phyloP scores from a whole-genome alignment of 2,113 vertebrate species.

The Xenotilapia caudafasciata region DNA sequence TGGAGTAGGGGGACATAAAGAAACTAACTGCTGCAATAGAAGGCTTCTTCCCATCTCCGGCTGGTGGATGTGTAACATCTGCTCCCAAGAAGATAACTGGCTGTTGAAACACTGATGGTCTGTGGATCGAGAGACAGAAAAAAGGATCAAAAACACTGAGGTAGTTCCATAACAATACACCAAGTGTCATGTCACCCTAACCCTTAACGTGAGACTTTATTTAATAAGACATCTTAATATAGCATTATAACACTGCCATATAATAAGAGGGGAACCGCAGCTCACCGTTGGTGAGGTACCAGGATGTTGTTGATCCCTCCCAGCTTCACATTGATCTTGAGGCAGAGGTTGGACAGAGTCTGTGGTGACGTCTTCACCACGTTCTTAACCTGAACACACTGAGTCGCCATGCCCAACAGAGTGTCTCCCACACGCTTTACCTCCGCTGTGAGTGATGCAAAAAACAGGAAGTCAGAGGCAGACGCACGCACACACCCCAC shows the following conservation, averaged over 20 bases:
- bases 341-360: constrained; percentile 98
- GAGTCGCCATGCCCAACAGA: constrained; percentile 94
- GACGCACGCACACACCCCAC: background rate
- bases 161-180: background rate
- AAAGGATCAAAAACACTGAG: background rate
- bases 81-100: constrained; percentile 99
- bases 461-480: background rate
- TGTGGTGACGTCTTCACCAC: constrained; percentile 98
- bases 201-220: background rate
- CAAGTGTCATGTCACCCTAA: background rate
- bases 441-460: constrained; percentile 74
- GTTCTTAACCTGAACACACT: constrained; percentile 98
- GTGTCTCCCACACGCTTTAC: constrained; percentile 98
- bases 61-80: constrained; percentile 96
- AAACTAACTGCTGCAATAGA: constrained; percentile 94
- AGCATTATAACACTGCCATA: background rate
- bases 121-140: constrained; percentile 25
- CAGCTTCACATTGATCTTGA: constrained; percentile 98
- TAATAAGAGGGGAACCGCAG: background rate
- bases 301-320: constrained; percentile 99
- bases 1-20: background rate
- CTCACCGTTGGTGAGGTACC: constrained; percentile 96
- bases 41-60: constrained; percentile 97
- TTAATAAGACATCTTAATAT: background rate
- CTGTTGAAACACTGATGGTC: constrained; percentile 99